Evolutionary conservation across 2,797 vertebrate species (phyloP), one percentile per base, ranked within the genome.

Genomic region (Hippoglossus hippoglossus): DNA sequence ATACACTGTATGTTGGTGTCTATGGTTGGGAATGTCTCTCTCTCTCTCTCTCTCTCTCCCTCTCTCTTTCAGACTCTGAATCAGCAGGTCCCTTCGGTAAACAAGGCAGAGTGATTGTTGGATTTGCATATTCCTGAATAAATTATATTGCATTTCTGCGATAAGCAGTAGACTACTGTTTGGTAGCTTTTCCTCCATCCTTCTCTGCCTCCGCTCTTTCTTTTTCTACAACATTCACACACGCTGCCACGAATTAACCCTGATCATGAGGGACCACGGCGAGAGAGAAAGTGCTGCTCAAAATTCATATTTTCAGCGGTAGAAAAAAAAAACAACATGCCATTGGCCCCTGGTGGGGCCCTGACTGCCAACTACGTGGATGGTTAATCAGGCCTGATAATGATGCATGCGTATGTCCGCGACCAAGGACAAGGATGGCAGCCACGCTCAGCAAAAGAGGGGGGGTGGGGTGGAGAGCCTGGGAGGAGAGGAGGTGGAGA

Each of bases 101-200:
- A 94, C 91, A 94, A 91, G 87, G 85, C 89, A 86, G 86, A 86
- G 87, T 89, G 88, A 91, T 92, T 92, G 83, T 88, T 87, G 89
- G 86, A 94, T 94, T 94, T 91, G 88, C 92, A 92, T 92, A 91
- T 91, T 89, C 84, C 81, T 84, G 87, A 92, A 94, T 93, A 93
- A 94, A 93, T 93, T 88, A 93, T 82, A 89, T 89, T 90, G 89
- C 82, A 87, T 90, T 91, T 89, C 75, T 69, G 87, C 84, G 90
- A 94, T 92, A 93, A 90, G 91, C 91, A 78, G 70, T 49, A 76
- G 83, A 82, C 80, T 71, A 84, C 81, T 90, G 89, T 88, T 88
- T 77, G 69, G 73, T 83, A 71, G 84, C 80, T 86, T 86, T 81
- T 80, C 74, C 79, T 80, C 77, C 80, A n/a, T 73, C 60, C 71